Conservation (phyloP, 2,113 vertebrate genomes). For the Neotoma lepida region DNA sequence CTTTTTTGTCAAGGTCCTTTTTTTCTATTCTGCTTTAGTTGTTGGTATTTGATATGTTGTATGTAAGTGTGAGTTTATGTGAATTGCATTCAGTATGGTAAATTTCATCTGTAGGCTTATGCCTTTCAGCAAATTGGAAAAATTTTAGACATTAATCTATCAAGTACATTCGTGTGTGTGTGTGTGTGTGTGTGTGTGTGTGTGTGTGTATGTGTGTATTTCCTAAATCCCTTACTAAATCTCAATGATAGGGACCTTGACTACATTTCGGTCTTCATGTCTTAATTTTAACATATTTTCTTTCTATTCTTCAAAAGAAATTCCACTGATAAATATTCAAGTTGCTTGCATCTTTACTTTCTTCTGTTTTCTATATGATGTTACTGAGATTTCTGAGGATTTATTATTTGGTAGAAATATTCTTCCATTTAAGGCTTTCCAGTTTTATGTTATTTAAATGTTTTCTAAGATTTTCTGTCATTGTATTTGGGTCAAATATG, state of each 20-base stretch:
- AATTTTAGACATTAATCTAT: neutral
- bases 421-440: neutral
- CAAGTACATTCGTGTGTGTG: neutral
- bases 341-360: neutral
- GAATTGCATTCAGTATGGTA: neutral
- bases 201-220: neutral
- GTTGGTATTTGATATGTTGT: neutral
- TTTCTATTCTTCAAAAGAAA: neutral
- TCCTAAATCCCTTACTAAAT: neutral
- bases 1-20: too few relatives aligned
- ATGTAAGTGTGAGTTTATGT: neutral
- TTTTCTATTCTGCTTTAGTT: neutral
- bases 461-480: neutral
- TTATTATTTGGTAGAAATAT: neutral
- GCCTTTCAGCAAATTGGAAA: neutral
- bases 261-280: neutral
- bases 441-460: neutral
- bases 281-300: neutral
- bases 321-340: neutral
- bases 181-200: neutral
- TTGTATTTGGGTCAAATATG: neutral
- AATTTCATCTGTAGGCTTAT: neutral
- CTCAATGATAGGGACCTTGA: neutral
- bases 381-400: neutral
- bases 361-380: neutral